Evolutionary conservation across 2,888 invertebrate genomes (phyloP), one percentile per base, ranked within the genome.

Genomic region (Eilema caniola): DNA sequence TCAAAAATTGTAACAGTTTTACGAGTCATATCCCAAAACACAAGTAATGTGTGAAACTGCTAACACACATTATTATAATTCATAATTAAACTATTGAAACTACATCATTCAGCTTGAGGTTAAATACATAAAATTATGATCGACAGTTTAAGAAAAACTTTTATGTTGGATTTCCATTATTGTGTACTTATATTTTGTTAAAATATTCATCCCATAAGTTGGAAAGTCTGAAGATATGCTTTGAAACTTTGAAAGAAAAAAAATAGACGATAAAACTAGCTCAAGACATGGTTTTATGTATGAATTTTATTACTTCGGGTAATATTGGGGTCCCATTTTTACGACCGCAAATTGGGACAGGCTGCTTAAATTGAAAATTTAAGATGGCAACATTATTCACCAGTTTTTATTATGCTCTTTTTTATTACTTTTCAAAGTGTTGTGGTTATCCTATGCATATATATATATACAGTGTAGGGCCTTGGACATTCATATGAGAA

Each of bases 281-380:
- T 64, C 23, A 33, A 62, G 62, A 53, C 53, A 53, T 64, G 63
- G 69, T 59, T 69, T 63, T 60, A 64, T 64, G 59, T 69, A 31
- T 64, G 33, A 59, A 47, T 69, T 69, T 69, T 69, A 64, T 64
- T 64, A 69, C 64, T 60, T 23, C n/a, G 41, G 11, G 63, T 57
- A 64, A 69, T 59, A 63, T 37, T 57, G 63, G 56, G 63, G 68
- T 41, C 23, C 56, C 31, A 33, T 64, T 4, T 69, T 69, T 69
- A 64, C 60, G 69, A 69, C 47, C 59, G 16, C 59, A 64, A 60
- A 64, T 64, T 64, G 60, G 31, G 69, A 59, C 59, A 47, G 47
- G 28, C 64, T 31, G 59, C 59, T 63, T 53, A 69, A 69, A 69
- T 69, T 64, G 69, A 69, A 64, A 64, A 64, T 64, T 64, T 69